A percentile compares a stretch with the other conserved stretches of the same genome.
These are phyloP conservation scores for Limnephilus lunatus DNA, from an alignment of 2,888 invertebrate genomes.

Conservation along the genomic window DNA sequence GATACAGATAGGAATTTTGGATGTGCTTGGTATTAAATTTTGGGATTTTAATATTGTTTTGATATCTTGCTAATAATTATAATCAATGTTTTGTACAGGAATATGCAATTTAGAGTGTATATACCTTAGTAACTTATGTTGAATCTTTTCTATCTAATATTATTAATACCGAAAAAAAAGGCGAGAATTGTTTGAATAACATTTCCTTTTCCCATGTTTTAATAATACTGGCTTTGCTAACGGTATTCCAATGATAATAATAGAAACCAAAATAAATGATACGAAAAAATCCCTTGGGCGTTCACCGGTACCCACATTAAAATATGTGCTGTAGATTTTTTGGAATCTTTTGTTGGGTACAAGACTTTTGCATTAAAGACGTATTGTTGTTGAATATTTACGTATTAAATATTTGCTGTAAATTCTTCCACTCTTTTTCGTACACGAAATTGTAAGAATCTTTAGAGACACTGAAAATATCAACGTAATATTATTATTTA, in stretches of 20 bases:
- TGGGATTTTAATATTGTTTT: too few species aligned
- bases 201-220: background rate
- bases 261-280: conserved; percentile 23
- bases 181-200: background rate
- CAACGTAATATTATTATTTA: background rate
- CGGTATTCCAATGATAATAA: conserved; percentile 21
- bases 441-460: background rate
- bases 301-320: background rate
- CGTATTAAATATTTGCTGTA: background rate
- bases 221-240: background rate
- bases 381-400: background rate
- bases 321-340: background rate
- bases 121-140: too few species aligned
- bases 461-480: background rate
- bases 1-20: too few species aligned
- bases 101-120: too few species aligned
- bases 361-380: background rate
- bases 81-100: too few species aligned
- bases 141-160: too few species aligned
- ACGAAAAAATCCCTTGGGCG: conserved; percentile 18
- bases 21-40: too few species aligned
- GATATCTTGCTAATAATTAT: too few species aligned
- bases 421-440: background rate
- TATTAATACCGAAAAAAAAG: too few species aligned
- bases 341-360: background rate